Evolutionary conservation across 2,797 vertebrate genomes (phyloP).

Genomic region (Pristis pectinata): DNA sequence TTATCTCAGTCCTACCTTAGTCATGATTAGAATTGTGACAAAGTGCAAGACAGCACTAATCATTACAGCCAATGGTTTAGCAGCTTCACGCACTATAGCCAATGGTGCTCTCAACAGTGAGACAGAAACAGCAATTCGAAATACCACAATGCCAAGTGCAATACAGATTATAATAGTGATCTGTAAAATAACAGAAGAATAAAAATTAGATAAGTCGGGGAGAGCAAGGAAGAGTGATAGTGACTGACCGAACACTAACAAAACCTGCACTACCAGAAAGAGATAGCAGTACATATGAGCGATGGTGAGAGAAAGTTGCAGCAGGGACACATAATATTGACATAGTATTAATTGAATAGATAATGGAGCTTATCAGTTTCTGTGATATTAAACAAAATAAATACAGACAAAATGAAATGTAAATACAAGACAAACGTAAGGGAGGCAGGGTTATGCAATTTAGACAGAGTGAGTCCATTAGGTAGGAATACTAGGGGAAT

Average conservation of each 20-base stretch:
- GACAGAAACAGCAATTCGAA: constrained; percentile 68
- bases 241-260: neutral
- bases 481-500: neutral
- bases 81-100: constrained; percentile 57
- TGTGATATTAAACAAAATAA: neutral
- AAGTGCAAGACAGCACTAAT: constrained; percentile 80
- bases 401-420: neutral
- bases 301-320: neutral
- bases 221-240: neutral
- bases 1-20: constrained; percentile 58
- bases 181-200: constrained; percentile 51
- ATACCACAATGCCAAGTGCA: constrained; percentile 75
- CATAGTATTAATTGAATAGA: neutral
- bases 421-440: neutral
- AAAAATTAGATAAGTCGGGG: neutral
- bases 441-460: neutral
- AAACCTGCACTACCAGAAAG: neutral
- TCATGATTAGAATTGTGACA: constrained; percentile 78
- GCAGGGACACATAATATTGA: neutral
- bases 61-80: constrained; percentile 63
- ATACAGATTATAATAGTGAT: constrained; percentile 76
- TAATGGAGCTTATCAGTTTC: neutral
- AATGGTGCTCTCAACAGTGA: constrained; percentile 53
- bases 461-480: neutral
- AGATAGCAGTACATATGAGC: neutral